Percentiles rank a stretch among this genome's conserved stretches.
Evolutionary conservation across 2,113 vertebrate genomes (phyloP).

Genomic region (Progne subis): DNA sequence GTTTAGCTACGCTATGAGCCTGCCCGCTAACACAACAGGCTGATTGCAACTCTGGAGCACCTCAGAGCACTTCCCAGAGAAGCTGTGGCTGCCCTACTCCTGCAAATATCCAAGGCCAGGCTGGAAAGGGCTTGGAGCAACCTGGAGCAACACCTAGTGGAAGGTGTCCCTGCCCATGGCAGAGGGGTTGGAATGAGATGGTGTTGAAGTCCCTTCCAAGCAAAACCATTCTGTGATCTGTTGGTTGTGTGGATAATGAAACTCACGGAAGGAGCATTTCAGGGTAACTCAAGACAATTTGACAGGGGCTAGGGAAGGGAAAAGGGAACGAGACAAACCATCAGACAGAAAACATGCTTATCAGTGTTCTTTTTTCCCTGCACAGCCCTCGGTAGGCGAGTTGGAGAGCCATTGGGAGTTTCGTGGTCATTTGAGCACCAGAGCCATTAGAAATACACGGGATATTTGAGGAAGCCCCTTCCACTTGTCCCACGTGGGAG

Average conservation of each 20-base stretch:
- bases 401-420: background rate
- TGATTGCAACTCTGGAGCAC: background rate
- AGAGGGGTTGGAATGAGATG: background rate
- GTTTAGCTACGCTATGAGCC: background rate
- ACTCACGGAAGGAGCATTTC: background rate
- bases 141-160: background rate
- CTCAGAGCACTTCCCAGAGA: background rate
- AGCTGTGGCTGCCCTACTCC: background rate
- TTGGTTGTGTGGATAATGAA: background rate
- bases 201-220: background rate
- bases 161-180: background rate
- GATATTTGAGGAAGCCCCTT: background rate
- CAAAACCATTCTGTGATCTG: background rate
- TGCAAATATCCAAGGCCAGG: background rate
- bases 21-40: background rate
- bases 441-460: background rate
- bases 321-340: background rate
- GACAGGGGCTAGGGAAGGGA: background rate
- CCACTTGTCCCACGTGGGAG: background rate
- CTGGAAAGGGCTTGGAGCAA: fast-evolving
- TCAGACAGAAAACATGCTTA: background rate
- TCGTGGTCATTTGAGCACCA: background rate
- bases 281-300: background rate
- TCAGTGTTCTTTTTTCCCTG: background rate
- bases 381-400: background rate